phyloP scores from a whole-genome alignment of 2,888 invertebrate genomes.

The Agrotis segetum region DNA sequence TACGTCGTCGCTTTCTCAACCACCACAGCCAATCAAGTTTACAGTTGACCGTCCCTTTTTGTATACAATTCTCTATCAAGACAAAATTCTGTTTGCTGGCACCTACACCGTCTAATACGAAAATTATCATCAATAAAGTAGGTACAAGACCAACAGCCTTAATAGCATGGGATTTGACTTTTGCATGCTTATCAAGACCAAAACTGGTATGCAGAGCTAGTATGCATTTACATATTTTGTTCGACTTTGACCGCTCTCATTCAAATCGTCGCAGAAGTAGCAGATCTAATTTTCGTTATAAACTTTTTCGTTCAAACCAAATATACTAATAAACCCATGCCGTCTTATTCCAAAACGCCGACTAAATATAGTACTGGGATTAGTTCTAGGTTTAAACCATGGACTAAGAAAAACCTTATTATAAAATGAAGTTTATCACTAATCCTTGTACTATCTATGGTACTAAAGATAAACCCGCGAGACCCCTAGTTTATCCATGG shows the following conservation, averaged over 20 bases:
- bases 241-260: neutral
- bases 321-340: neutral
- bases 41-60: constrained; percentile 53
- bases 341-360: too few species aligned
- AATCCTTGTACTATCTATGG: too few species aligned
- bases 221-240: constrained; percentile 1
- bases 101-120: constrained; percentile 46
- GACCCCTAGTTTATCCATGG: too few species aligned
- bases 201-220: neutral
- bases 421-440: too few species aligned
- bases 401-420: too few species aligned
- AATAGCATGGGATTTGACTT: constrained; percentile 27
- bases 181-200: constrained; percentile 34
- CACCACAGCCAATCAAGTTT: constrained; percentile 40
- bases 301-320: neutral
- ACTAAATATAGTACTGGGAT: too few species aligned
- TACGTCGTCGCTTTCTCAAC: constrained; percentile 20
- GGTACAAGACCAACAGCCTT: constrained; percentile 16
- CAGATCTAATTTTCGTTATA: neutral
- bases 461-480: too few species aligned
- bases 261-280: constrained; percentile 5
- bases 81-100: constrained; percentile 60
- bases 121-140: constrained; percentile 10
- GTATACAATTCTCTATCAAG: constrained; percentile 55
- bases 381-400: too few species aligned